Base-by-base conservation (phyloP, 2,113 vertebrate species). In the Centropus unirufus region DNA sequence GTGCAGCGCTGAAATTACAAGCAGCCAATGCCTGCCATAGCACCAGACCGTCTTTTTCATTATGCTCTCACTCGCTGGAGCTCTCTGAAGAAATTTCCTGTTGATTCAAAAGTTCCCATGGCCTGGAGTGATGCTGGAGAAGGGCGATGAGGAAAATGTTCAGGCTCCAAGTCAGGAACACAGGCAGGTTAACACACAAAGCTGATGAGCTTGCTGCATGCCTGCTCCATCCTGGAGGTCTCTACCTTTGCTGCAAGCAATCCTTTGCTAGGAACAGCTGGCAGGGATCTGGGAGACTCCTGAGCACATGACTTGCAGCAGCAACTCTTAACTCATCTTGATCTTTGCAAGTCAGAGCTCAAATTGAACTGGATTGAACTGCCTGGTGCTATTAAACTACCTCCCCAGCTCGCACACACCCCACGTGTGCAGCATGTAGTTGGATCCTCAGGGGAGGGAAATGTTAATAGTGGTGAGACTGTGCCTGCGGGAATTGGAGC, bases 381-480 rank as follows among this genome's bases (percentile, higher is more conserved):
- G 63, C 15, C 73, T 32, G 80, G 17, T 19, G 75, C 14, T 40
- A 27, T 6, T 54, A 30, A 79, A n/a, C 8, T 23, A 11, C 23
- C 9, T 27, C 34, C 34, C 30, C 2, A 3, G 32, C 44, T 46
- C 7, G 2, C 8, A 4, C 1, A 7, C 0, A 4, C 30, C 29
- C 46, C 62, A 36, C 6, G 3, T 3, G 59, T 8, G 32, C 70
- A 39, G 52, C 19, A 27, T 10, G 42, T 7, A 2, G 61, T 16
- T 46, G 40, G 32, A 39, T 76, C 75, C 32, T 70, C 23, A 14
- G 30, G 85, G 64, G 42, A 75, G 9, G 47, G 16, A 18, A 87
- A 75, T 16, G 22, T 70, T 58, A 8, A 12, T 0, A 4, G 49
- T 5, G n/a, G 26, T 42, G 76, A 62, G 70, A 46, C 0, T 0